Evolutionary conservation across 2,797 vertebrate species (phyloP), one percentile per base, ranked within the genome.

Genomic region (Brachyrhaphis roseni): DNA sequence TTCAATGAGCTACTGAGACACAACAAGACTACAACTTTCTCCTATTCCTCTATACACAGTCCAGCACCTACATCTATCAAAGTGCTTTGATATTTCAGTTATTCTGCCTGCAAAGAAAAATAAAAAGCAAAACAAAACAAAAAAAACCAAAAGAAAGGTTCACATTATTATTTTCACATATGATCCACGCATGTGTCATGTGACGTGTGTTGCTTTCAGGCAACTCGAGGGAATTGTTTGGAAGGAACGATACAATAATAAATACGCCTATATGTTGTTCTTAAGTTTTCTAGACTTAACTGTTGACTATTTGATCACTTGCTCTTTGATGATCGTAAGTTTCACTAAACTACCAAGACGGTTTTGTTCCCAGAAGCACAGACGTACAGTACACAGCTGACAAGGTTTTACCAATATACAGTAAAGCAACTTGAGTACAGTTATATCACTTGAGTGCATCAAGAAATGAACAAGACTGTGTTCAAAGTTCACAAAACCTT

Each of bases 301-400:
- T 82, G 76, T 81, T 75, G 81, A 87, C 53, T 78, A 79, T 81
- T 81, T 88, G 87, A 90, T 88, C 82, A 81, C 64, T 87, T 90
- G 82, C 82, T 88, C 55, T 85, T 92, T 88, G 90, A 94, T 89
- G 87, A 93, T 88, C 84, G 84, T 83, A 80, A 88, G 79, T 87
- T 85, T 55, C 76, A 80, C 80, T 87, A 87, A 72, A 89, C 89
- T 91, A 92, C 75, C 75, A 86, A 90, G 75, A 89, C 84, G 73
- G 80, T 79, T 91, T 84, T 81, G 83, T 83, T 90, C 81, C 88
- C 84, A 86, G 84, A 90, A 90, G 87, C 91, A 92, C 86, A 91
- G 87, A 79, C 82, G 85, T 82, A 94, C 86, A 88, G 85, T 80
- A 92, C 90, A 93, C 86, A 86, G 90, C 78, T 80, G 91, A 92